These are phyloP conservation scores for Drosophila chauvacae DNA, from an alignment of 1,140 invertebrate species.

Conservation along the genomic window DNA sequence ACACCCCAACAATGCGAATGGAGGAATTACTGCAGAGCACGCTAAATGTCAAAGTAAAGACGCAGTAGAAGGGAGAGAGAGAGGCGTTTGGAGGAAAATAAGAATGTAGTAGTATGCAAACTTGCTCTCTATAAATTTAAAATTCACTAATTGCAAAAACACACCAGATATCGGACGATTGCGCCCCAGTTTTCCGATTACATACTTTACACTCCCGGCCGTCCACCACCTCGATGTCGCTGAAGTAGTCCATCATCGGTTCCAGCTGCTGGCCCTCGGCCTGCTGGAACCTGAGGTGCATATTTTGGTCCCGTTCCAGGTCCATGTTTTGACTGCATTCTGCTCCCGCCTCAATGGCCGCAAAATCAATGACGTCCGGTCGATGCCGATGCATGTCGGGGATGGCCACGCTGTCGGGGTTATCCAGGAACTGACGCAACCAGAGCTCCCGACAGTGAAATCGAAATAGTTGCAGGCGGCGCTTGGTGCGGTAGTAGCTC, in stretches of 20 bases:
- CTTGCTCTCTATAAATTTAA: slow-evolving; percentile 6
- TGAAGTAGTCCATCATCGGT: slow-evolving; percentile 37
- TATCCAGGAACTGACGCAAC: slow-evolving; percentile 49
- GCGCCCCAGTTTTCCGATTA: slow-evolving; percentile 13
- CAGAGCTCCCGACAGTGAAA: slow-evolving; percentile 64
- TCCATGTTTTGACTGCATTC: slow-evolving; percentile 48
- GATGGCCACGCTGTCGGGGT: slow-evolving; percentile 7
- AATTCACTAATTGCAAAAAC: slow-evolving; percentile 21
- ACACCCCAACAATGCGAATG: slow-evolving; percentile 25
- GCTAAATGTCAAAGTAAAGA: slow-evolving; percentile 57
- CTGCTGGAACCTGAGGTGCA: slow-evolving; percentile 25
- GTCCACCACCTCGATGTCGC: slow-evolving; percentile 67
- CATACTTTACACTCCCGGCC: slow-evolving; percentile 67
- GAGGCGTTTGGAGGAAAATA: background rate
- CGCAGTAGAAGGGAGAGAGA: slow-evolving; percentile 5
- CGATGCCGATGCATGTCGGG: slow-evolving; percentile 41
- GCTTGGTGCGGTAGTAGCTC: slow-evolving; percentile 59
- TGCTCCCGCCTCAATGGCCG: slow-evolving; percentile 66
- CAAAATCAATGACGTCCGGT: slow-evolving; percentile 67
- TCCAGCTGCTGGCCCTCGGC: slow-evolving; percentile 30
- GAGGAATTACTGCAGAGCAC: slow-evolving; percentile 9
- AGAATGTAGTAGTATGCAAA: slow-evolving; percentile 5
- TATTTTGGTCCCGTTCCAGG: slow-evolving; percentile 23
- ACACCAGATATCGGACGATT: background rate
- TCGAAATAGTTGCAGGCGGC: slow-evolving; percentile 60